Evolutionary conservation across 2,113 vertebrate genomes (phyloP).

Genomic region (Lamprotornis superbus): DNA sequence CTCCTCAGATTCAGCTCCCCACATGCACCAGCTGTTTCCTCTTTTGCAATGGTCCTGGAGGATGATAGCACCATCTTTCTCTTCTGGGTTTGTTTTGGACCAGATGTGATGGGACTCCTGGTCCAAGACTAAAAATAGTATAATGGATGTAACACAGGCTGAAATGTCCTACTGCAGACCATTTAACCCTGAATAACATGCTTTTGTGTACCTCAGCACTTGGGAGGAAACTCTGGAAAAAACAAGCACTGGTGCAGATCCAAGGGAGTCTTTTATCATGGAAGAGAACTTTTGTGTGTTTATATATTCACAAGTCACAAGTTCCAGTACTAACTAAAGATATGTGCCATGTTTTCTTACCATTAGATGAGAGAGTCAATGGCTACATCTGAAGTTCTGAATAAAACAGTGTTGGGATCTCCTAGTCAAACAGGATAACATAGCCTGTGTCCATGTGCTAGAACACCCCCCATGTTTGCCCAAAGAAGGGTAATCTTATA

Average conservation of each 20-base stretch:
- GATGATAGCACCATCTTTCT: not conserved
- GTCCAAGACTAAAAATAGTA: not conserved
- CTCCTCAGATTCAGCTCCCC: not conserved
- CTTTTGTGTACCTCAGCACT: not conserved
- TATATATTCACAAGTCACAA: not conserved
- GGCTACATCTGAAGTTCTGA: not conserved
- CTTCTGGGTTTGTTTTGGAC: not conserved
- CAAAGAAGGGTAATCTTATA: not conserved
- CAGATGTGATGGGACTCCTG: not conserved
- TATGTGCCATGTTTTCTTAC: not conserved
- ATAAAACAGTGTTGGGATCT: not conserved
- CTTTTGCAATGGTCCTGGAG: not conserved
- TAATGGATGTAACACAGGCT: not conserved
- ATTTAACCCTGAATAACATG: not conserved
- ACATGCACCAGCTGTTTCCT: not conserved
- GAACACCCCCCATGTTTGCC: rapidly evolving
- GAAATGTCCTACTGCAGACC: not conserved
- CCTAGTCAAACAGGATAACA: not conserved
- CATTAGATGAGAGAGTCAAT: not conserved
- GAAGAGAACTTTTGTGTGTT: not conserved
- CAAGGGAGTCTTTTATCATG: not conserved
- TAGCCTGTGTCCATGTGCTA: not conserved
- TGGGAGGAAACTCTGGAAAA: not conserved
- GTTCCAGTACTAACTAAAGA: not conserved
- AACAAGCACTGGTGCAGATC: not conserved